Evolutionary conservation across 92 coral and sea anemone genomes (phyloP).

Genomic region (Palythoa heliodiscus): DNA sequence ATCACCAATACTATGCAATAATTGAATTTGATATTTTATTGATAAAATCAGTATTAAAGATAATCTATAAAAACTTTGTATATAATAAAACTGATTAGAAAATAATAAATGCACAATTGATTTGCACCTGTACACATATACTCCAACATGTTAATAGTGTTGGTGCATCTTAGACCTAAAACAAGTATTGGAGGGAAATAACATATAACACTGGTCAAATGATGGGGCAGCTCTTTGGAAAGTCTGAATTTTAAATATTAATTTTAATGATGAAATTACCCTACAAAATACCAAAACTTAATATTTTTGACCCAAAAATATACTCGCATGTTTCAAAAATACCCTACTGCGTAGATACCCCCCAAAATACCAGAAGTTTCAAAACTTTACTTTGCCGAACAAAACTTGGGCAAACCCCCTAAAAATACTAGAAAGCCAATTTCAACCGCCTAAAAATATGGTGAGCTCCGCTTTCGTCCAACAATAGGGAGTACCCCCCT

Average conservation of each 20-base stretch:
- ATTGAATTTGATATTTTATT: too few relatives aligned
- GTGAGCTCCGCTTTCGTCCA: background rate
- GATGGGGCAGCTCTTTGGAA: background rate
- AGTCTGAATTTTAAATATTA: background rate
- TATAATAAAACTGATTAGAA: background rate
- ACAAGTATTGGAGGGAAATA: background rate
- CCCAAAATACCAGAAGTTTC: background rate
- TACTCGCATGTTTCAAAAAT: background rate
- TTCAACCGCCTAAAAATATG: background rate
- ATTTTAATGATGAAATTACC: background rate
- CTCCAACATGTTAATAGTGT: too few relatives aligned
- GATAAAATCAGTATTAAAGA: background rate
- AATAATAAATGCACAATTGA: background rate
- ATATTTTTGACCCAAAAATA: background rate
- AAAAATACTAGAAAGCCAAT: background rate
- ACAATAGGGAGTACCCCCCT: background rate
- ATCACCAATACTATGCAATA: background rate
- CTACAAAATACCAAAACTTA: background rate
- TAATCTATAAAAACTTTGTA: background rate
- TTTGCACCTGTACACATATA: background rate
- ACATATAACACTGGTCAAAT: background rate
- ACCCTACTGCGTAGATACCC: background rate
- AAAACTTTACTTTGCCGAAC: background rate
- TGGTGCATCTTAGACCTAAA: background rate
- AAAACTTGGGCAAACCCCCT: background rate